Conservation (phyloP, 1,140 invertebrate genomes). For the Drosophila ogumai region DNA sequence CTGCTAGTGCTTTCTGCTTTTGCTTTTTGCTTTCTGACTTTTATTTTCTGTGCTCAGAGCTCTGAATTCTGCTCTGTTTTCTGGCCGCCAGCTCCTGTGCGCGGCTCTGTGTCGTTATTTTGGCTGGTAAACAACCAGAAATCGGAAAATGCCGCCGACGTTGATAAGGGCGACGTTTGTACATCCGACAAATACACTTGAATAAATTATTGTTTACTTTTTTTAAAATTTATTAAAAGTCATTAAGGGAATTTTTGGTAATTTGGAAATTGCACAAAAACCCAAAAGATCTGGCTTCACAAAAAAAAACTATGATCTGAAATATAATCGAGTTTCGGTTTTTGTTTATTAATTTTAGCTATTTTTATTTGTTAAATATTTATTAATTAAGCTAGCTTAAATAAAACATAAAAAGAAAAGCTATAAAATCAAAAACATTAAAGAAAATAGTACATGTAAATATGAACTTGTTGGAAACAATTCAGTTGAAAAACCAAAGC, state of each 20-base stretch:
- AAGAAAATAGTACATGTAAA: too few species aligned
- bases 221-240: neutral
- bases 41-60: conserved; percentile 18
- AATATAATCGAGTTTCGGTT: too few species aligned
- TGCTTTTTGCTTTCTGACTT: conserved; percentile 12
- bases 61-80: conserved; percentile 5
- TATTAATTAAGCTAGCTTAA: too few species aligned
- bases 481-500: too few species aligned
- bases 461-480: too few species aligned
- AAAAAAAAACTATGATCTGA: too few species aligned
- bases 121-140: conserved; percentile 81
- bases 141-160: conserved; percentile 73
- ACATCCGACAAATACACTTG: conserved; percentile 20
- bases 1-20: neutral
- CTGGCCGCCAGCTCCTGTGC: conserved; percentile 30
- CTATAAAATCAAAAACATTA: too few species aligned
- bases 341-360: too few species aligned
- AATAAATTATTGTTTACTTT: neutral
- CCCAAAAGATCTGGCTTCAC: neutral
- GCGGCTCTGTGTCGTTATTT: conserved; percentile 75
- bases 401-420: too few species aligned
- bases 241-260: fast-evolving
- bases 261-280: neutral
- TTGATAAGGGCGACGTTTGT: conserved; percentile 71
- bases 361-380: too few species aligned